Percentiles rank a stretch among this genome's conserved stretches.
Evolutionary conservation across 92 coral and sea anemone species (phyloP).

Genomic region (Desmophyllum pertusum): DNA sequence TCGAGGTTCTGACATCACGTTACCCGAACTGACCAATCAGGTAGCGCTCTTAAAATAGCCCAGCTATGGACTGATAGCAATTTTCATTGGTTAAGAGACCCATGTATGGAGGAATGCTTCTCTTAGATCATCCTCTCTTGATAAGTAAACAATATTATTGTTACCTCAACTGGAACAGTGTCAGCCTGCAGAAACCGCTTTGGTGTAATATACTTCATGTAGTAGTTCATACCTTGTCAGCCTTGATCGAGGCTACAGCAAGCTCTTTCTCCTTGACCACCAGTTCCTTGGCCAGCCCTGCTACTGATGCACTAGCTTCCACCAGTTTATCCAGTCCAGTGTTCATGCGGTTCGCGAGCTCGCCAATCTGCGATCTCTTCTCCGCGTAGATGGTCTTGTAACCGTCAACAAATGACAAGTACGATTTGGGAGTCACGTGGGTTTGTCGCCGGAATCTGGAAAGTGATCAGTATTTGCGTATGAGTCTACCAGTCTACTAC

Average conservation of each 20-base stretch:
- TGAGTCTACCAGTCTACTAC: too few species aligned
- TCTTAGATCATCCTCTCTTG: too few species aligned
- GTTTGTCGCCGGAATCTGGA: slow-evolving; percentile 86
- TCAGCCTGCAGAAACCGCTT: too few species aligned
- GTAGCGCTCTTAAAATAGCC: too few species aligned
- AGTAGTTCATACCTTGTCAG: slow-evolving; percentile 53
- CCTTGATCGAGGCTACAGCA: slow-evolving; percentile 87
- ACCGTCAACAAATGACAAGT: slow-evolving; percentile 85
- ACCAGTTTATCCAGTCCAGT: slow-evolving; percentile 89
- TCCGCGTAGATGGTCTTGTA: slow-evolving; percentile 82
- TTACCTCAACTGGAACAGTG: too few species aligned
- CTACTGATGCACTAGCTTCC: slow-evolving; percentile 83
- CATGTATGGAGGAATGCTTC: too few species aligned
- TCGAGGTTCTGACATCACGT: too few species aligned
- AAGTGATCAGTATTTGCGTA: background rate
- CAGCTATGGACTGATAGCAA: too few species aligned
- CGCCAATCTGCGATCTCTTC: slow-evolving; percentile 78
- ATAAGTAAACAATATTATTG: too few species aligned
- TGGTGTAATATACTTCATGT: too few species aligned
- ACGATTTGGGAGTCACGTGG: slow-evolving; percentile 90
- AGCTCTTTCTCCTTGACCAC: slow-evolving; percentile 87
- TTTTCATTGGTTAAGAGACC: too few species aligned
- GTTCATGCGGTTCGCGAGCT: slow-evolving; percentile 85
- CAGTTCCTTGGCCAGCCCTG: slow-evolving; percentile 75
- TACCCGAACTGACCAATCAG: too few species aligned